These are phyloP conservation scores for Suricata suricatta DNA, from an alignment of 2,113 vertebrate species.

Conservation along the genomic window DNA sequence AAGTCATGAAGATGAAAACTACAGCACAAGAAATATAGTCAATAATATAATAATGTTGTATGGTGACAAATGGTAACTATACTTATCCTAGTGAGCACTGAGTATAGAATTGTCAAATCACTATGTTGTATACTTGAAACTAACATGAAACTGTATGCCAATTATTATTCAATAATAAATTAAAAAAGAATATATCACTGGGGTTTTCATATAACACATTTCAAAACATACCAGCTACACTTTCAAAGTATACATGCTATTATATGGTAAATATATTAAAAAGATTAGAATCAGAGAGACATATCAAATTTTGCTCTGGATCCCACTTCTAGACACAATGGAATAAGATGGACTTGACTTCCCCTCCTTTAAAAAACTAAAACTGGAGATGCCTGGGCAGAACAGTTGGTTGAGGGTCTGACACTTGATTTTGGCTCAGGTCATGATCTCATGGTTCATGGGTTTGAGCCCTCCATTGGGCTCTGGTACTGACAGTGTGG, in stretches of 20 bases:
- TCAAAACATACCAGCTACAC: background rate
- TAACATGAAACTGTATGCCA: background rate
- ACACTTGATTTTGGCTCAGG: too few species aligned
- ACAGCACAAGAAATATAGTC: background rate
- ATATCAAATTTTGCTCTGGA: background rate
- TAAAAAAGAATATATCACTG: background rate
- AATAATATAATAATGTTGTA: background rate
- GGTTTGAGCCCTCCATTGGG: too few species aligned
- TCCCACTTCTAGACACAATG: background rate
- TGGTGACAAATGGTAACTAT: background rate
- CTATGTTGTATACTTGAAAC: background rate
- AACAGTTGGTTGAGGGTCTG: too few species aligned
- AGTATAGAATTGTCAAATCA: background rate
- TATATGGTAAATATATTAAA: background rate
- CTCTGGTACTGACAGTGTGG: too few species aligned
- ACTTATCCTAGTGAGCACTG: background rate
- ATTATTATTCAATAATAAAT: background rate
- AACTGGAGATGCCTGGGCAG: background rate
- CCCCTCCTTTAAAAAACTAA: background rate
- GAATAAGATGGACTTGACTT: background rate
- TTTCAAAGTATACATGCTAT: background rate
- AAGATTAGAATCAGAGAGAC: background rate
- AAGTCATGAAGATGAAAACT: background rate
- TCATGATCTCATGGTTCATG: too few species aligned
- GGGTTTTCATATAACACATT: background rate